Evolutionary conservation across 2,113 vertebrate species (phyloP).

Genomic region (Silurus glanis): DNA sequence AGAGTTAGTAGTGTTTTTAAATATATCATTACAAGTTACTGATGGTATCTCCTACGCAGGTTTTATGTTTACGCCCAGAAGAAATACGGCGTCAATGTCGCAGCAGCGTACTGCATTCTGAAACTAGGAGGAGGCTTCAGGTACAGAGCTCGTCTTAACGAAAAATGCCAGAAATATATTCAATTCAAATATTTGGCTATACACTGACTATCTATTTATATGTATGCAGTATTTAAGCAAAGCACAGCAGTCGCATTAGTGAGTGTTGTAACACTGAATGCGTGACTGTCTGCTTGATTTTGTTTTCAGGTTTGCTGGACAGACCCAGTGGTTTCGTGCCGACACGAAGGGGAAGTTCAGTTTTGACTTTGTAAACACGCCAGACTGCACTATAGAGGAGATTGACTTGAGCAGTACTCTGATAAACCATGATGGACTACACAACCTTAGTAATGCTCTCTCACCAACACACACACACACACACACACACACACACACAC

Average conservation of each 20-base stretch:
- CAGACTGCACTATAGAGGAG: slow-evolving; percentile 67
- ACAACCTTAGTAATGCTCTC: slow-evolving; percentile 73
- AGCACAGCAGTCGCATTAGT: neutral
- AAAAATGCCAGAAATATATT: neutral
- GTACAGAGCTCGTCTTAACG: slow-evolving; percentile 59
- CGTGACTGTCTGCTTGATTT: neutral
- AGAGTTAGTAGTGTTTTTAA: neutral
- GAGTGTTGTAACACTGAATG: neutral
- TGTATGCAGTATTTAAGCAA: neutral
- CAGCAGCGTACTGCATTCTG: slow-evolving; percentile 72
- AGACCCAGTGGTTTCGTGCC: slow-evolving; percentile 71
- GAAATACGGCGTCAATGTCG: slow-evolving; percentile 63
- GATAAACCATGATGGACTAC: slow-evolving; percentile 76
- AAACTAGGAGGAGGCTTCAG: slow-evolving; percentile 75
- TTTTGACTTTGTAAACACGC: slow-evolving; percentile 62
- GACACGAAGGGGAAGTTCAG: slow-evolving; percentile 56
- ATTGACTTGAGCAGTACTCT: slow-evolving; percentile 74
- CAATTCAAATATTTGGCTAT: neutral
- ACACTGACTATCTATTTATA: neutral
- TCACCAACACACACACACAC: no score
- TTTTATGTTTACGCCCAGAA: slow-evolving; percentile 53
- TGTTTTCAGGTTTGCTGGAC: slow-evolving; percentile 72
- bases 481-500: no score
- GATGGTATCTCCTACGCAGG: slow-evolving; percentile 59
- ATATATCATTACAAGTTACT: neutral